phyloP scores from a whole-genome alignment of 2,797 vertebrate genomes.

The Falco concolor region DNA sequence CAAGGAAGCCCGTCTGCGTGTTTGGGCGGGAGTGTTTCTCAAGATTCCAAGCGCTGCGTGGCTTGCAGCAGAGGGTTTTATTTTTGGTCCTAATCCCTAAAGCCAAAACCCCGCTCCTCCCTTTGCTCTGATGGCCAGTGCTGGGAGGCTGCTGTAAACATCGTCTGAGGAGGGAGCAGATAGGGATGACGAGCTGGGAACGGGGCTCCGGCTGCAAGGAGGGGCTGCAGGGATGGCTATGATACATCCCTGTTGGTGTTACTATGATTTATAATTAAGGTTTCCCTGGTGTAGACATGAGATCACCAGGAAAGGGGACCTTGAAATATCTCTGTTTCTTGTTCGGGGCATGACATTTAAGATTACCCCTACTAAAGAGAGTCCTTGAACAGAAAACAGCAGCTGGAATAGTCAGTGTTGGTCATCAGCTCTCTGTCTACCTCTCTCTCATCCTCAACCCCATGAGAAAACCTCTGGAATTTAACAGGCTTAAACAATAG shows the following conservation, averaged over 20 bases:
- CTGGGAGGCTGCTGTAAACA: slow-evolving; percentile 30
- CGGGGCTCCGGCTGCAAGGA: background rate
- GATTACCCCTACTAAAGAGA: background rate
- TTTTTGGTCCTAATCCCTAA: slow-evolving; percentile 44
- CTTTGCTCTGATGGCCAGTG: background rate
- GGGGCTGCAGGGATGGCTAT: background rate
- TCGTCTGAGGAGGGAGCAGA: background rate
- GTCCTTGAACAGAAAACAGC: background rate
- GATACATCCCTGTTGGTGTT: background rate
- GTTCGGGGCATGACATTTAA: background rate
- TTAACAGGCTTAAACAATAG: slow-evolving; percentile 9
- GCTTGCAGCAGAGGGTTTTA: slow-evolving; percentile 44
- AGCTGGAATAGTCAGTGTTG: background rate
- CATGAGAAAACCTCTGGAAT: slow-evolving; percentile 35
- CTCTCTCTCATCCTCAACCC: background rate
- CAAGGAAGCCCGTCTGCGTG: background rate
- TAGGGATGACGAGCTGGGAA: background rate
- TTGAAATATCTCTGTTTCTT: slow-evolving; percentile 18
- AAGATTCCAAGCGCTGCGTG: slow-evolving; percentile 27
- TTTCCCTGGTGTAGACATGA: slow-evolving; percentile 20
- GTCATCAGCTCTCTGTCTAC: slow-evolving; percentile 20
- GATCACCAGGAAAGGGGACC: slow-evolving; percentile 14
- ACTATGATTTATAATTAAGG: slow-evolving; percentile 27
- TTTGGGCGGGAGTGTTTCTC: slow-evolving; percentile 19
- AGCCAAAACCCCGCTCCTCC: slow-evolving; percentile 54